phyloP scores from a whole-genome alignment of 2,113 vertebrate genomes.

The Ancistrus triradiatus region DNA sequence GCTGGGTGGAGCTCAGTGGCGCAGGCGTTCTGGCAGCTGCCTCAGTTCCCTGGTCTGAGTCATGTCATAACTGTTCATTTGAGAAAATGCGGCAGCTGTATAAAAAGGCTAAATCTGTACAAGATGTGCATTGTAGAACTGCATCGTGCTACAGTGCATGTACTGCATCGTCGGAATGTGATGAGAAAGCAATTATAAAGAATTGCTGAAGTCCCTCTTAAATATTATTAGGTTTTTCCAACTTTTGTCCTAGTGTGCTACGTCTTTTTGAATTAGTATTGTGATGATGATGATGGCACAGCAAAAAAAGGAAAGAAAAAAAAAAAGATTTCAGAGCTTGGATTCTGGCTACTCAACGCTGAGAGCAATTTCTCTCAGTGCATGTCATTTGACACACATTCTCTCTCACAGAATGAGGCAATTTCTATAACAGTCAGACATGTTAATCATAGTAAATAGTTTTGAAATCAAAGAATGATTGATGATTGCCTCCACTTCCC shows the following conservation, averaged over 20 bases:
- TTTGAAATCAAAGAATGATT: conserved; percentile 68
- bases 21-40: conserved; percentile 62
- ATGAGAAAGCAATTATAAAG: conserved; percentile 39
- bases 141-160: too few relatives aligned
- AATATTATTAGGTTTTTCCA: too few relatives aligned
- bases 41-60: conserved; percentile 65
- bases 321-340: conserved; percentile 44
- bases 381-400: conserved; percentile 54
- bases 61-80: conserved; percentile 69
- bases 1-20: conserved; percentile 60
- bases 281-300: conserved; percentile 60
- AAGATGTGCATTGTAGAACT: conserved; percentile 59
- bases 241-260: too few relatives aligned
- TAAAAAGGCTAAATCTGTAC: conserved; percentile 60
- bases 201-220: too few relatives aligned
- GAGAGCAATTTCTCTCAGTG: conserved; percentile 45
- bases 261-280: conserved; percentile 55
- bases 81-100: conserved; percentile 61
- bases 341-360: conserved; percentile 18
- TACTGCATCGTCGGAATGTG: too few relatives aligned
- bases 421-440: conserved; percentile 60
- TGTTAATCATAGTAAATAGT: conserved; percentile 63
- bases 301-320: conserved; percentile 50
- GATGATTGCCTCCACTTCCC: conserved; percentile 52
- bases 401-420: conserved; percentile 54